Evolutionary conservation across 2,113 vertebrate genomes (phyloP), one percentile per base, ranked within the genome.

Genomic region (Tragelaphus buxtoni): DNA sequence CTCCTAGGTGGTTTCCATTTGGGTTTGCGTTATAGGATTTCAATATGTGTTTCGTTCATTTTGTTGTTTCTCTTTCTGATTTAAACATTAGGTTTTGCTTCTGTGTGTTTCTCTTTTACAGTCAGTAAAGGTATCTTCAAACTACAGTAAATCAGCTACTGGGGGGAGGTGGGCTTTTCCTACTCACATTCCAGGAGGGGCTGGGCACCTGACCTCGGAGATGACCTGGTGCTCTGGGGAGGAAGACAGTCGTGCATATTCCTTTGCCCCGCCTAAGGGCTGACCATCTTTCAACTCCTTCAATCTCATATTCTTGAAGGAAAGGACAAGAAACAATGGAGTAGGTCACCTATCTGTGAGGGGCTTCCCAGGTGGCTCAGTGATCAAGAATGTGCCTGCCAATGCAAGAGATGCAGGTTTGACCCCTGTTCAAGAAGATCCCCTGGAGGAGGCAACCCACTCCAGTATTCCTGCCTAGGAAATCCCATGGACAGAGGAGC

Each of bases 221-320:
- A 18, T 42, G 11, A 65, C 16, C 28, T 20, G 47, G 1, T 39
- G 7, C 49, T 91, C 45, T 45, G 10, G 9, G 5, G 10, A 58
- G 16, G 9, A 53, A 24, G 88, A 39, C 16, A 53, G 18, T 51
- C 2, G 0, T 1, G 30, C 61, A 12, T 20, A 2, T 51, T 11
- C 20, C 69, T 39, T 65, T 10, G 45, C 63, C 60, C 94, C 28
- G 9, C 51, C 4, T 1, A 26, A 4, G n/a, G 28, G 35, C 32
- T 51, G 51, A 8, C 42, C 28, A 1, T 32, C 55, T 42, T 9
- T 77, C 2, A 1, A 28, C 42, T 35, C 6, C 56, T 53, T 47
- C 49, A 61, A 2, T 28, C 49, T 51, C 51, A 1, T 24, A n/a
- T 47, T 17, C 10, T 17, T 49, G 95, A 65, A 72, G 35, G 65